Evolutionary conservation across 1,140 invertebrate genomes (phyloP).

Genomic region (Heliconius melpomene): DNA sequence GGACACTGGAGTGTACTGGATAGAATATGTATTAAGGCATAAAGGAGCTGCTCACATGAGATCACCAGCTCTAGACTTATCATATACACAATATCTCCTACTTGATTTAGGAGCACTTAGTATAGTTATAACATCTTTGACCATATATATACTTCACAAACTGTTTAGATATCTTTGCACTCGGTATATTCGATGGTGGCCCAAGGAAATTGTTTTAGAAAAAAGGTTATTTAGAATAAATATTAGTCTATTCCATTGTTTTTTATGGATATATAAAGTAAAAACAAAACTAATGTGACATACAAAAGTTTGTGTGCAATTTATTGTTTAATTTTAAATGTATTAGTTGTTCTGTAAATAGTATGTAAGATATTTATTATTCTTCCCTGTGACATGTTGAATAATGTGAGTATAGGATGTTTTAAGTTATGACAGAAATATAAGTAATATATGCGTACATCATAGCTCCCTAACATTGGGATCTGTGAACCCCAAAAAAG

Average conservation of each 20-base stretch:
- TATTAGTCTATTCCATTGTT: conserved; percentile 59
- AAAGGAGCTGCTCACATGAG: conserved; percentile 83
- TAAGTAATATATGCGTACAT: neutral
- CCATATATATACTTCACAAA: conserved; percentile 64
- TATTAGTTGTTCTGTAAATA: conserved; percentile 53
- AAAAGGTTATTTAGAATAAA: conserved; percentile 65
- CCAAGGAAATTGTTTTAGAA: conserved; percentile 62
- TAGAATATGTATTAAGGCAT: conserved; percentile 85
- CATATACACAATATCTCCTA: conserved; percentile 83
- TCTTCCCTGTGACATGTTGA: conserved; percentile 23
- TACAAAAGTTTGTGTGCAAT: conserved; percentile 19
- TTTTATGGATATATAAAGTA: conserved; percentile 68
- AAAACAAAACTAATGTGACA: conserved; percentile 58
- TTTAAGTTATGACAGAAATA: neutral
- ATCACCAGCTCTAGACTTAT: conserved; percentile 82
- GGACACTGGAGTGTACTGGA: conserved; percentile 84
- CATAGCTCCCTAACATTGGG: neutral
- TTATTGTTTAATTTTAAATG: conserved; percentile 8
- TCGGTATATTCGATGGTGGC: conserved; percentile 69
- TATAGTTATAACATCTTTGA: conserved; percentile 53
- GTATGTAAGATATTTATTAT: conserved; percentile 49
- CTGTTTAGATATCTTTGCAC: conserved; percentile 70
- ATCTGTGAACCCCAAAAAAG: conserved; percentile 7
- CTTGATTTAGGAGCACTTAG: conserved; percentile 82
- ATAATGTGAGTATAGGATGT: conserved; percentile 21